Evolutionary conservation across 1,140 invertebrate species (phyloP), one percentile per base, ranked within the genome.

Genomic region (Drosophila cardini): DNA sequence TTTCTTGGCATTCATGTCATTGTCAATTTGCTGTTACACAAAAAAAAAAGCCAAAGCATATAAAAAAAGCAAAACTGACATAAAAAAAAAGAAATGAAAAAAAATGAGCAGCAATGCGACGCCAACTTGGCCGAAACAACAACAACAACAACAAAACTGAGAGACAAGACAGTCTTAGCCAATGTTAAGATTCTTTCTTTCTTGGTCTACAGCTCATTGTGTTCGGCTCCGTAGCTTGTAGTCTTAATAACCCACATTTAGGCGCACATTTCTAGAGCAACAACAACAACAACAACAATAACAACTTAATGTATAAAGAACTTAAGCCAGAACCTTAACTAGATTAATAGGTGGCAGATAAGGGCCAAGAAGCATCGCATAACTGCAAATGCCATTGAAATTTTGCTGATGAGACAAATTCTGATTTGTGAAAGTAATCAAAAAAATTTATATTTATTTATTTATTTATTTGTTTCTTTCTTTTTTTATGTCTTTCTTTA

Each of bases 11-110:
- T 89, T 89, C 84, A 89, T 90, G 84, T 89, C 84, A 89, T 89
- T 89, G 84, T 89, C 84, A 89, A 89, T 89, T 89, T 89, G 80
- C 84, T 89, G 82, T 89, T 80, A 90, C 81, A 89, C 82, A 84
- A 89, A 86, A 80, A 70, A 65, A 26, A 26, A 26, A 26, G 21
- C 1, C 21, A 26, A 26, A 38, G 10, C n/a, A 58, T 40, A 53
- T 9, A 68, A 32, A 30, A 55, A 21, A 53, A 50, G 52, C 34
- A 30, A 65, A 32, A 52, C 32, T 50, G 50, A 38, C 61, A 50
- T 42, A 46, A 30, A 43, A 67, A n/a, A 53, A 57, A 73, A 43
- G 48, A 9, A 75, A 71, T 75, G 56, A 58, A 63, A 70, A 26
- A 58, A 15, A 48, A 7, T 11, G 26, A 32, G 26, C 11, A 52